Evolutionary conservation across 2,797 vertebrate species (phyloP), one percentile per base, ranked within the genome.

Genomic region (Potorous gilbertii): DNA sequence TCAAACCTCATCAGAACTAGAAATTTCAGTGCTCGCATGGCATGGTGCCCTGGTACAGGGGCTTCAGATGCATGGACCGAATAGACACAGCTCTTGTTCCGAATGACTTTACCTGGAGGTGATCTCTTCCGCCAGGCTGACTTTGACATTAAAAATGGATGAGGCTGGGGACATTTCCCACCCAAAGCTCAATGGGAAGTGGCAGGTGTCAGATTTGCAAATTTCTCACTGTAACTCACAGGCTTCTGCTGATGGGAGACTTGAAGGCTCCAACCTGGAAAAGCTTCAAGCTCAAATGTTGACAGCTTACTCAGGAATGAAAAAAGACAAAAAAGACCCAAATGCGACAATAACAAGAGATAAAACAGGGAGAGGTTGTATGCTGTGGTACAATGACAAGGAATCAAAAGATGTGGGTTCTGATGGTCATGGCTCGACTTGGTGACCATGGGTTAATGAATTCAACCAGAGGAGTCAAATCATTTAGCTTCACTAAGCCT

Each of bases 131-230:
- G 14, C 98, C 97, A 98, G 97, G 96, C 97, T 98, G 98, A 59
- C 94, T 92, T 94, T 98, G 98, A 97, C 98, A 98, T 98, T 98
- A 98, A 98, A 98, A 98, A 98, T 98, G 97, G 96, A 98, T 55
- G 93, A 98, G 94, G 96, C 97, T 29, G 1, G 97, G 98, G 98
- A 98, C 90, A 18, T 97, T 98, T 98, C 97, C 98, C 97, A 98
- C 97, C 96, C 95, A 40, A 94, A 98, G 98, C 98, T 98, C 98
- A 94, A 97, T 98, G 96, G 98, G 96, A 98, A 98, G 98, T 98
- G 98, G 98, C 98, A 98, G 98, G 98, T 98, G 98, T 98, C 98
- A 98, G 97, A 97, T 98, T 97, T 98, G 98, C 97, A 98, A 95
- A 97, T 98, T 98, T 98, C 95, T 98, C 96, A 93, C 96, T 96